Evolutionary conservation across 2,797 vertebrate genomes (phyloP), one percentile per base, ranked within the genome.

Genomic region (Pangasius larnaudii): DNA sequence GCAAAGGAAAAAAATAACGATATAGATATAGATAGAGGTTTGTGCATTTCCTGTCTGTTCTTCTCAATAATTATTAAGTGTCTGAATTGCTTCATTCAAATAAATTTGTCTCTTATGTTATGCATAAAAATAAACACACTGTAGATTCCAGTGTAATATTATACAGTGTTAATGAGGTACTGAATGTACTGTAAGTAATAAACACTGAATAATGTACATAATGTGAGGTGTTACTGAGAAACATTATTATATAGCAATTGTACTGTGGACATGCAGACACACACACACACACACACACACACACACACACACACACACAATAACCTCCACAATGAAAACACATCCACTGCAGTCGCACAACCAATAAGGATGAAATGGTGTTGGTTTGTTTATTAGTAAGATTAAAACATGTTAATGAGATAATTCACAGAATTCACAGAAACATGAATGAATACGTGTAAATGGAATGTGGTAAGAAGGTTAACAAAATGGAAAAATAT

Each of bases 301-400:
- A 77, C 33, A 88, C 59, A 74, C 75, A 80, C 72, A 87, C 9
- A 42, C 42, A 42, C 39, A 42, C 39, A 42, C 39, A 42, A 42
- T 42, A 42, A 81, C 8, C 8, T 5, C 16, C 1, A 2, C 33
- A 72, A 75, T 49, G 42, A 49, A 49, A 75, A 75, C 72, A 75
- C 72, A 49, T 24, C 42, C 75, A 78, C n/a, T 9, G 27, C n/a
- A 39, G 30, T 24, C 79, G 77, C 85, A 85, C 85, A 88, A 19
- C n/a, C 82, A 27, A 0, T 51, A 42, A 63, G 58, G 39, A 85
- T 85, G 61, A 71, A 36, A 91, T 63, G 58, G 56, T 42, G 88
- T 22, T 18, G 59, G 63, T 61, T 81, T 85, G 36, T 90, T 91
- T 89, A 90, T 91, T 88, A 86, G 89, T 86, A 42, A 56, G 30